Evolutionary conservation across 2,888 invertebrate species (phyloP), one percentile per base, ranked within the genome.

Genomic region (Sphinx pinastri): DNA sequence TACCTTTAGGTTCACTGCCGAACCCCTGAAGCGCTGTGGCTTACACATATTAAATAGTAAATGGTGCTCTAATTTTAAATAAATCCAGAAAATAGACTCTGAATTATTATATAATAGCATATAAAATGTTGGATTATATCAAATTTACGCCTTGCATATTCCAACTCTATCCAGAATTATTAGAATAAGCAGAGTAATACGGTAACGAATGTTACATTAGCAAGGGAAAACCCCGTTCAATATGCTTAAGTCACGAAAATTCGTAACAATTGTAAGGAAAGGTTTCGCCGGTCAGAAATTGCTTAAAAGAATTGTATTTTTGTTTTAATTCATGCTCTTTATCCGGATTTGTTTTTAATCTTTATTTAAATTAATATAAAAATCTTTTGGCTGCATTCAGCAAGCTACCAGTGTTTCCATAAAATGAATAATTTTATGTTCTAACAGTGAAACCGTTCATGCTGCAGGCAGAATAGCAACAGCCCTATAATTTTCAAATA

Each of bases 161-260:
- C 38, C 5, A 19, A 19, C 19, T 63, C 49, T 4, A 47, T 63
- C 19, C 63, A 16, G 13, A 63, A 49, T 63, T 49, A 47, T 19
- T 47, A 63, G 49, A 11, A 49, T 63, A 49, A 47, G 63, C 6
- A 19, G 47, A 13, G 6, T 63, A 19, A 47, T 63, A 63, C 45
- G 16, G 49, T 49, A 49, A 63, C 49, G 16, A 63, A 63, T 5
- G 19, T 19, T 12, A 63, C 19, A 19, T 55, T 49, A 19, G 19
- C 13, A 47, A 12, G 47, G 49, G 19, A 49, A 63, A 63, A 19
- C 19, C 19, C 55, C 19, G 19, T 19, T 55, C 55, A 55, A 55
- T 55, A 55, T 55, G 55, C 19, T 55, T 8, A 16, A 19, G 55
- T 55, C 55, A 55, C 55, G 19, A 55, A 54, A 54, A 55, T 16